Percentiles rank a stretch among this genome's conserved stretches.
Evolutionary conservation across 1,140 invertebrate genomes (phyloP).

Genomic region (Zaprionus nigranus): DNA sequence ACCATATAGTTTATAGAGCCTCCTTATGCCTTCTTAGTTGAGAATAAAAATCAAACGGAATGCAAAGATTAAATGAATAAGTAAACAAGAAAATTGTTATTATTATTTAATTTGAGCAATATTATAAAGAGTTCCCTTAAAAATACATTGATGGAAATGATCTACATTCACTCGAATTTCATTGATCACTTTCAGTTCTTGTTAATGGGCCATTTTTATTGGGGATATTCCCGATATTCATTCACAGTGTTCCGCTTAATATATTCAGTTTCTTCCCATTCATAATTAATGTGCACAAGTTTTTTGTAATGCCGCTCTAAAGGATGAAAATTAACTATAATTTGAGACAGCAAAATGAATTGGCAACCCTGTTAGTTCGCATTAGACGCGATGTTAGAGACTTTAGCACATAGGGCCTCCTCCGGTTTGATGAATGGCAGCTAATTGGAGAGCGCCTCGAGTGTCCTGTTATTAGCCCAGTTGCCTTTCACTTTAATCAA

Average conservation of each 20-base stretch:
- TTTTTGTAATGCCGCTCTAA: background rate
- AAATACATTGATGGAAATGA: background rate
- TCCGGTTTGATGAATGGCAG: constrained; percentile 68
- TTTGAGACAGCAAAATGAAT: background rate
- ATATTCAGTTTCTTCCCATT: background rate
- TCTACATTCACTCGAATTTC: background rate
- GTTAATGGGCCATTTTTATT: background rate
- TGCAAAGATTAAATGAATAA: background rate
- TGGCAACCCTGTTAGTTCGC: constrained; percentile 12
- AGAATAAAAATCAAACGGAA: no score
- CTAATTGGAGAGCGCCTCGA: constrained; percentile 65
- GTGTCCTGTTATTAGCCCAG: constrained; percentile 64
- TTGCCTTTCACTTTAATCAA: constrained; percentile 76
- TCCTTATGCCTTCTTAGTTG: no score
- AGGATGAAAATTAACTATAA: constrained; percentile 7
- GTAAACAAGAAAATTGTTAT: no score
- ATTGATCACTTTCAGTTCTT: background rate
- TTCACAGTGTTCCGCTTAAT: no score
- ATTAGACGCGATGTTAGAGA: constrained; percentile 16
- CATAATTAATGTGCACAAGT: constrained; percentile 2
- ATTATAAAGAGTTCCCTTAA: no score
- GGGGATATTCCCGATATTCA: no score
- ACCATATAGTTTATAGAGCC: no score
- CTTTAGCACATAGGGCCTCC: constrained; percentile 11
- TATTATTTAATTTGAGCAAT: no score